Conservation (phyloP, 37 sponge, comb jelly and placozoan species). For the Ephydatia muelleri region DNA sequence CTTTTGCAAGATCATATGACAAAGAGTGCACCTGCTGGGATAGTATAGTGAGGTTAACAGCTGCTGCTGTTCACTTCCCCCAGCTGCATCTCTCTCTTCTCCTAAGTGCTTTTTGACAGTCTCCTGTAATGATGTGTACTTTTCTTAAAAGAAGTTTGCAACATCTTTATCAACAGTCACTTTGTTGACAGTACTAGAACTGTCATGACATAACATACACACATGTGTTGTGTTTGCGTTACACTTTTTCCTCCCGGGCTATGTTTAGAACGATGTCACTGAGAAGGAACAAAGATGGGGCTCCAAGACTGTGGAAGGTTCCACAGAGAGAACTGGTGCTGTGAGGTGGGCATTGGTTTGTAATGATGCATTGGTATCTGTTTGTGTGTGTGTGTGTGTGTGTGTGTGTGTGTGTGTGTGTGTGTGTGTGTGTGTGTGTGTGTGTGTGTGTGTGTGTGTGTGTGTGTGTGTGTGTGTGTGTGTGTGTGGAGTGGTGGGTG, state of each 20-base stretch:
- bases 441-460: neutral
- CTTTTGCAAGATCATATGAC: too few relatives aligned
- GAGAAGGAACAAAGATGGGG: constrained; percentile 91
- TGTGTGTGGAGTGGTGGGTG: neutral
- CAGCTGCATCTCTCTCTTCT: too few relatives aligned
- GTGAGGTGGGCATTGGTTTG: constrained; percentile 22
- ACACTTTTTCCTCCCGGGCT: neutral
- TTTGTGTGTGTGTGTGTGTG: neutral
- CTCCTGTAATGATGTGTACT: too few relatives aligned
- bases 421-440: neutral
- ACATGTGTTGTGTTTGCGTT: neutral
- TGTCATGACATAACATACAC: too few relatives aligned
- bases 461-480: neutral
- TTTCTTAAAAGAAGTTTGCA: neutral
- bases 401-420: neutral
- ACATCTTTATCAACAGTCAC: neutral
- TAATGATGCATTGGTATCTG: neutral
- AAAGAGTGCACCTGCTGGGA: too few relatives aligned
- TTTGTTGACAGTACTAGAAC: neutral
- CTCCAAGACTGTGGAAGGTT: constrained; percentile 93
- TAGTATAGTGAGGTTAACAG: too few relatives aligned
- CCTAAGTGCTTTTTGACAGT: too few relatives aligned
- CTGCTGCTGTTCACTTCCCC: too few relatives aligned
- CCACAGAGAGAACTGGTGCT: constrained; percentile 52
- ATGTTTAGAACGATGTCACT: constrained; percentile 71